phyloP scores from a whole-genome alignment of 2,888 invertebrate species.

The Alentia gelatinosa region DNA sequence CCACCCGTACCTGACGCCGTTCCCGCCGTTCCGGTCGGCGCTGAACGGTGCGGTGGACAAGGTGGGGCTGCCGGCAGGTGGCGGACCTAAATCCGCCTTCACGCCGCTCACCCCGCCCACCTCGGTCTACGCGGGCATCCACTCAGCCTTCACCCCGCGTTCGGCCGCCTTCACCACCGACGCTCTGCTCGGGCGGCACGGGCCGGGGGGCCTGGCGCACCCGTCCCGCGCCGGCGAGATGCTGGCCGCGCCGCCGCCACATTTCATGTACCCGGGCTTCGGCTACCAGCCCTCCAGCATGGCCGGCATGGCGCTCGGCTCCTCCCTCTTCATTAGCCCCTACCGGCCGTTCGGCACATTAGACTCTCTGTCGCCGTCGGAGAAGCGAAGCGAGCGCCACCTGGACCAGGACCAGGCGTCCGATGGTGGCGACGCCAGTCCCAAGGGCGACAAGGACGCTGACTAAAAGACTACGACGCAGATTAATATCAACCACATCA shows the following conservation, averaged over 20 bases:
- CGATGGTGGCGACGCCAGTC: slow-evolving; percentile 43
- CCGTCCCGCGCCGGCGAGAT: slow-evolving; percentile 26
- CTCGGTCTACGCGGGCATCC: slow-evolving; percentile 67
- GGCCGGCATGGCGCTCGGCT: slow-evolving; percentile 55
- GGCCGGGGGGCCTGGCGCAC: slow-evolving; percentile 27
- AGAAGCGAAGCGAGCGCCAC: slow-evolving; percentile 6
- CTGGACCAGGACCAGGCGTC: background rate
- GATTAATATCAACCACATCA: background rate
- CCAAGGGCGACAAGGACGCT: slow-evolving; percentile 44
- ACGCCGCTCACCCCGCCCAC: slow-evolving; percentile 75
- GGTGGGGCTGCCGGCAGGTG: background rate
- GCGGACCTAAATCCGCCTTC: slow-evolving; percentile 78
- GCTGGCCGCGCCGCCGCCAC: slow-evolving; percentile 31
- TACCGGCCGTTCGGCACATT: slow-evolving; percentile 58
- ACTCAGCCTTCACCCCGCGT: slow-evolving; percentile 75
- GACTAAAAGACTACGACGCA: background rate
- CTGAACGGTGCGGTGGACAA: slow-evolving; percentile 33
- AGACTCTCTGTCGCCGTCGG: slow-evolving; percentile 49
- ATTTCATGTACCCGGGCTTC: slow-evolving; percentile 59
- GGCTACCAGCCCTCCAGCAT: slow-evolving; percentile 41
- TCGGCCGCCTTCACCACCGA: slow-evolving; percentile 66
- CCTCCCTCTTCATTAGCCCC: slow-evolving; percentile 61
- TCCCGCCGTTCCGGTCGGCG: slow-evolving; percentile 60
- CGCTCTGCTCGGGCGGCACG: slow-evolving; percentile 59
- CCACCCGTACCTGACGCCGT: slow-evolving; percentile 56